Percentiles rank a stretch among this genome's conserved stretches.
phyloP scores from a whole-genome alignment of 2,888 invertebrate genomes.

The Bimastos eiseni region DNA sequence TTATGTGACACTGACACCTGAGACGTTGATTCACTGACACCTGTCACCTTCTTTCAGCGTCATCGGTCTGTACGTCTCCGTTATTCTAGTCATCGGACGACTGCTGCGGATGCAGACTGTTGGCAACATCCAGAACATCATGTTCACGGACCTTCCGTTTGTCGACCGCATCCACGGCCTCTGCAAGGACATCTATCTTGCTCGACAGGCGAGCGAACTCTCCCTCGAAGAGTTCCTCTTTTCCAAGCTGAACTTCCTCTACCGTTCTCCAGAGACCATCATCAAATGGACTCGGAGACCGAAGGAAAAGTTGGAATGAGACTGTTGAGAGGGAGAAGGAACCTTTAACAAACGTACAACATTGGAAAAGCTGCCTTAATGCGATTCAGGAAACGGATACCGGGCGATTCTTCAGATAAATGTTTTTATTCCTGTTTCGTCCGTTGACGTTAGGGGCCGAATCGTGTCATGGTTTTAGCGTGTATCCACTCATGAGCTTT shows the following conservation, averaged over 20 bases:
- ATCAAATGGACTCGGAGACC: slow-evolving; percentile 70
- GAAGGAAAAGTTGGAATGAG: slow-evolving; percentile 24
- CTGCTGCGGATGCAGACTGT: slow-evolving; percentile 84
- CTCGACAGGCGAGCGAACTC: slow-evolving; percentile 89
- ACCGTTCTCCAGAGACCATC: slow-evolving; percentile 91
- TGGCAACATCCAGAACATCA: slow-evolving; percentile 80
- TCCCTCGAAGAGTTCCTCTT: slow-evolving; percentile 94
- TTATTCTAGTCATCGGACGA: slow-evolving; percentile 89
- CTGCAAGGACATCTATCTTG: slow-evolving; percentile 70
- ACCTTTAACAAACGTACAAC: not conserved
- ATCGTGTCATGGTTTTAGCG: not conserved
- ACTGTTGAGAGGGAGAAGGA: not conserved
- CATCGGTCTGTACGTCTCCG: slow-evolving; percentile 90
- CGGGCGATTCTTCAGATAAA: not conserved
- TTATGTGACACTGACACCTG: not conserved
- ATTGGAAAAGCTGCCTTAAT: not conserved
- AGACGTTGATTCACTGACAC: not conserved
- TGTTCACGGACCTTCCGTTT: slow-evolving; percentile 69
- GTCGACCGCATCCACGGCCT: slow-evolving; percentile 67
- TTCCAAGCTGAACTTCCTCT: slow-evolving; percentile 95
- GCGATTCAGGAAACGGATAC: not conserved
- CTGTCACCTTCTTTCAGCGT: slow-evolving; percentile 71
- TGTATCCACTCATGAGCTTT: not conserved
- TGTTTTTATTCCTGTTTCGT: not conserved
- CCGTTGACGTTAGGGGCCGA: not conserved